phyloP scores from a whole-genome alignment of 2,888 invertebrate species.

The Chloroclystis v-ata region DNA sequence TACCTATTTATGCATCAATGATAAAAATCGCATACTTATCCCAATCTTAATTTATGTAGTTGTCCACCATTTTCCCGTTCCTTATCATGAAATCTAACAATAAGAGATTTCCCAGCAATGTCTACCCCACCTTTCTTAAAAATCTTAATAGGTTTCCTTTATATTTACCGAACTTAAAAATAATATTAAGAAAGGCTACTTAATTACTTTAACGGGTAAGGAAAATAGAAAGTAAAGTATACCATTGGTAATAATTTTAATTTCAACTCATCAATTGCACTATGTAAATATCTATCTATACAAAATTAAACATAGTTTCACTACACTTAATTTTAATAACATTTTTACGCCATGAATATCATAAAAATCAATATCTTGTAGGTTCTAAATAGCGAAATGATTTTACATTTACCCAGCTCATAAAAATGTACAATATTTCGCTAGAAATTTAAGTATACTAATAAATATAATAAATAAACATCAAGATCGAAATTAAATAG shows the following conservation, averaged over 20 bases:
- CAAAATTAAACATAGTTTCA: constrained; percentile 66
- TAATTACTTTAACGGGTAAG: background rate
- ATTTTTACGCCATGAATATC: constrained; percentile 40
- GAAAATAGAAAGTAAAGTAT: constrained; percentile 36
- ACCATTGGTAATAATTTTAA: constrained; percentile 64
- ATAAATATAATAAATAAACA: constrained; percentile 8
- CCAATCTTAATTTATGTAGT: too few species aligned
- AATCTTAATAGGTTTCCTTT: too few species aligned
- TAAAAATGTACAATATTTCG: constrained; percentile 69
- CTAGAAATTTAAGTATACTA: constrained; percentile 31
- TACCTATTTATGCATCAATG: too few species aligned
- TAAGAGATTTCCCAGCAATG: too few species aligned
- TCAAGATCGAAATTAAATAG: too few species aligned
- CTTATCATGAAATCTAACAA: too few species aligned
- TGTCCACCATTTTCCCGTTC: too few species aligned
- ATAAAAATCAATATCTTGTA: constrained; percentile 31
- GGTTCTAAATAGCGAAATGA: constrained; percentile 49
- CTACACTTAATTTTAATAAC: constrained; percentile 59
- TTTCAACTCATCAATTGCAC: constrained; percentile 72
- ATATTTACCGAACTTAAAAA: too few species aligned
- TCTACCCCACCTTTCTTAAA: too few species aligned
- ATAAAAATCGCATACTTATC: too few species aligned
- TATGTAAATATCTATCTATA: constrained; percentile 62
- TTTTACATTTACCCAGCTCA: constrained; percentile 75
- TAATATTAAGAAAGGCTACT: too few species aligned